Base-by-base conservation (phyloP, 2,797 vertebrate genomes). In the Capromys pilorides region DNA sequence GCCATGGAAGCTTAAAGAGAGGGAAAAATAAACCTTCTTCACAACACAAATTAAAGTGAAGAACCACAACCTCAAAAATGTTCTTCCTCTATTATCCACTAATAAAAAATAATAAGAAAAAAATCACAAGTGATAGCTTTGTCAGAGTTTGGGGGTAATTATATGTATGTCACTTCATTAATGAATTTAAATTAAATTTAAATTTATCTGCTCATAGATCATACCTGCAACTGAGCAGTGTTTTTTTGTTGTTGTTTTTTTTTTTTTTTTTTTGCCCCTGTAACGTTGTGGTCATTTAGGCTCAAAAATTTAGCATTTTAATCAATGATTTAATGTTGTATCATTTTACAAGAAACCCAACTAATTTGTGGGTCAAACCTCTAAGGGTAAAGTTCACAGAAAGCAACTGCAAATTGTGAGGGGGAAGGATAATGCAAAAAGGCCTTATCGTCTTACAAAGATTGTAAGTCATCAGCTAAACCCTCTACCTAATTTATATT, bases 121-220 rank as follows among this genome's bases (percentile, higher is more conserved):
- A 71, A 91, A 84, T 96, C 62, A 94, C n/a, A 85, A 91, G 59
- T 22, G n/a, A 54, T 90, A 92, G 39, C 31, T 96, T 64, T 64
- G 80, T 96, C 69, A 90, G 69, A 93, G 88, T 86, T 88, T 82
- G 24, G 41, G 49, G 18, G 26, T 79, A 88, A 91, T 92, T 93
- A 84, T 64, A 89, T 79, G 12, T 75, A 10, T 88, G 86, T 33
- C 1, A 84, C 3, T 86, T 88, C 22, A 83, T 86, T 88, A 91
- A 91, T 93, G 78, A 96, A 94, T 41, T 95, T 95, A 67, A 96
- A 93, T 95, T 92, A 85, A 92, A 95, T 83, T 94, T 90, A 87
- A 94, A 93, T 84, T 62, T 91, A 67, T 87, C 69, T 90, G 11
- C 75, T 84, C 80, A 80, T 90, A 90, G 33, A 88, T 84, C 41